A percentile compares a stretch with the other conserved stretches of the same genome.
These are phyloP conservation scores for Chaetodon trifascialis DNA, from an alignment of 2,113 vertebrate species.

Conservation along the genomic window DNA sequence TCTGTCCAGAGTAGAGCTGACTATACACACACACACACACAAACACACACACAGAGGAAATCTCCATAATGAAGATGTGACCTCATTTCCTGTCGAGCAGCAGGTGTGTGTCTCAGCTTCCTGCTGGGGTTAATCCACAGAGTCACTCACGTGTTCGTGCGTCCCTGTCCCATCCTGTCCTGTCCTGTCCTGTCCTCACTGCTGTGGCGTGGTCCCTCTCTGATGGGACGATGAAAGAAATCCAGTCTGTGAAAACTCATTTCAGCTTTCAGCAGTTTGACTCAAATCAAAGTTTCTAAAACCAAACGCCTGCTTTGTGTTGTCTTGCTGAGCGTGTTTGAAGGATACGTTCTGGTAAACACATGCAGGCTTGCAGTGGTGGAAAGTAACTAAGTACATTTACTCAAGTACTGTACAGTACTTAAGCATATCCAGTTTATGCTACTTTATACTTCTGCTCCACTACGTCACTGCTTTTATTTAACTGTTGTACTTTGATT, in stretches of 20 bases:
- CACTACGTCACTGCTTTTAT: no score
- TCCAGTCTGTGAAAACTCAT: not conserved
- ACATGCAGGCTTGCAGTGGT: no score
- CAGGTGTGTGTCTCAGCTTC: constrained; percentile 34
- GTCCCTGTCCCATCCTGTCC: not conserved
- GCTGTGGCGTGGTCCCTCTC: not conserved
- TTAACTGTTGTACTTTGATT: no score
- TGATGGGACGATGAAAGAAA: not conserved
- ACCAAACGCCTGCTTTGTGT: not conserved
- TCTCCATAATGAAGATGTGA: constrained; percentile 53
- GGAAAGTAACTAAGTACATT: no score
- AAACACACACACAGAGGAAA: constrained; percentile 36
- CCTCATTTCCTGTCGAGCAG: constrained; percentile 50
- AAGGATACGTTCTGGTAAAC: no score
- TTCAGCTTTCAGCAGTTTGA: no score
- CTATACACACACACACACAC: constrained; percentile 11
- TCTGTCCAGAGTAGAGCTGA: constrained; percentile 35
- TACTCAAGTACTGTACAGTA: no score
- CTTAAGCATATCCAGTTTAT: no score
- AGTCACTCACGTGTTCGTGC: constrained; percentile 1
- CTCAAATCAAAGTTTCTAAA: not conserved
- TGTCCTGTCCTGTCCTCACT: not conserved
- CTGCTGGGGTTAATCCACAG: constrained; percentile 37
- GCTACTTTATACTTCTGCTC: no score
- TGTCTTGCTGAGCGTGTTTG: no score